phyloP scores from a whole-genome alignment of 2,113 vertebrate genomes.

The Esox niger region DNA sequence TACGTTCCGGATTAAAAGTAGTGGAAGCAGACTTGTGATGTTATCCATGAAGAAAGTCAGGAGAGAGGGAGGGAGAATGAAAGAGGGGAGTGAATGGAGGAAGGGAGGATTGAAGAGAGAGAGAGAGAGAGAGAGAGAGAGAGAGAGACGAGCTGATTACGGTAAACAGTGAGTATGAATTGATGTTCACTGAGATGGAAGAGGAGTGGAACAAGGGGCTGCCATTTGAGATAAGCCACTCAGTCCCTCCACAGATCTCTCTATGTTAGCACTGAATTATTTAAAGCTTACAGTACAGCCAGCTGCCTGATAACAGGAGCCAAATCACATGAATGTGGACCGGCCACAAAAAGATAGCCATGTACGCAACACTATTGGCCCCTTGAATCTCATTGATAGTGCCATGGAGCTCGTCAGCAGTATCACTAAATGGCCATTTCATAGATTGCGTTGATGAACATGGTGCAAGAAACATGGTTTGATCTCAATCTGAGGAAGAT shows the following conservation, averaged over 20 bases:
- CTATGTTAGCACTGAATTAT: slow-evolving; percentile 33
- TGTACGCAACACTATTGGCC: slow-evolving; percentile 15
- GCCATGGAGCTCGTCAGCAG: slow-evolving; percentile 25
- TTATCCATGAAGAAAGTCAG: neutral
- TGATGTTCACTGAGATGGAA: slow-evolving; percentile 29
- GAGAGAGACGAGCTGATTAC: slow-evolving; percentile 13
- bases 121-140: neutral
- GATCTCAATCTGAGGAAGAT: slow-evolving; percentile 1
- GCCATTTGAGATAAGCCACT: slow-evolving; percentile 42
- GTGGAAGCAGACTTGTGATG: neutral
- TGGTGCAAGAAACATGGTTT: slow-evolving; percentile 1
- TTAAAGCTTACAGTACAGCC: slow-evolving; percentile 37
- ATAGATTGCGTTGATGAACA: neutral
- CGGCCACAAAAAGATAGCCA: slow-evolving; percentile 28
- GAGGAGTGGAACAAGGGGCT: slow-evolving; percentile 39
- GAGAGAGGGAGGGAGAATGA: neutral
- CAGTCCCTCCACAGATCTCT: neutral
- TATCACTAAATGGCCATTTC: slow-evolving; percentile 18
- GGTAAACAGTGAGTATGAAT: slow-evolving; percentile 20
- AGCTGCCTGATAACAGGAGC: slow-evolving; percentile 34
- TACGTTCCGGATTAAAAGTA: neutral
- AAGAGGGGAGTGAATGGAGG: neutral
- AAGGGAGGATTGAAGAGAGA: neutral
- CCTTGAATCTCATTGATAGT: slow-evolving; percentile 11
- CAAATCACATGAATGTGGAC: slow-evolving; percentile 27